These are phyloP conservation scores for Valencia hispanica DNA, from an alignment of 2,797 vertebrate genomes.

Conservation along the genomic window DNA sequence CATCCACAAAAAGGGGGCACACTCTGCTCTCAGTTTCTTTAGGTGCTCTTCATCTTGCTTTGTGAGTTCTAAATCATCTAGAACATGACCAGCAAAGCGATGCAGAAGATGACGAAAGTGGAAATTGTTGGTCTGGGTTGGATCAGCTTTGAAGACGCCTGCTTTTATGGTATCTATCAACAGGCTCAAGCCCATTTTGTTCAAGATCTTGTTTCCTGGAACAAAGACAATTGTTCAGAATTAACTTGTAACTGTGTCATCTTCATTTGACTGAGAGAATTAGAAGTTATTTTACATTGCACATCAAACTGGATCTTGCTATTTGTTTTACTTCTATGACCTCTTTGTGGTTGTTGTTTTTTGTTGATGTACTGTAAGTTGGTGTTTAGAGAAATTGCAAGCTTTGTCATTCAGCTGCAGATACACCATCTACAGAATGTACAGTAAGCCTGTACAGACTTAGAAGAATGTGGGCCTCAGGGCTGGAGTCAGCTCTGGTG, in stretches of 20 bases:
- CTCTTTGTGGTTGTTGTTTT: too few species aligned
- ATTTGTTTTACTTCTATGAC: not conserved
- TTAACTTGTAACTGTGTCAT: not conserved
- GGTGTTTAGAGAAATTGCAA: too few species aligned
- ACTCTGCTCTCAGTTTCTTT: slow-evolving; percentile 72
- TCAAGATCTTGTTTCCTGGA: slow-evolving; percentile 21
- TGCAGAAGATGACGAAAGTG: slow-evolving; percentile 78
- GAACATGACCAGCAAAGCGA: slow-evolving; percentile 70
- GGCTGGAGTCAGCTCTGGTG: too few species aligned
- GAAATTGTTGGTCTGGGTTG: slow-evolving; percentile 54
- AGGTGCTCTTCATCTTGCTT: slow-evolving; percentile 58
- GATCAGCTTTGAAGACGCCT: slow-evolving; percentile 53
- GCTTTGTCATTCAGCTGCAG: too few species aligned
- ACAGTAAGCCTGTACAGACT: too few species aligned
- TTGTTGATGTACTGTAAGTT: too few species aligned
- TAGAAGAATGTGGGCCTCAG: too few species aligned
- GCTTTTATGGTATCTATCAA: slow-evolving; percentile 33
- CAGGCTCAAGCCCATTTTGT: slow-evolving; percentile 75
- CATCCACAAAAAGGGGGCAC: slow-evolving; percentile 72
- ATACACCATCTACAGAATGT: too few species aligned
- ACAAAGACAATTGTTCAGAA: not conserved
- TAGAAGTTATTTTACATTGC: not conserved
- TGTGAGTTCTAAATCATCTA: slow-evolving; percentile 41
- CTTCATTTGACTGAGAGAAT: not conserved
- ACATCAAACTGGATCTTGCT: too few species aligned